These are phyloP conservation scores for Epinephelus coioides DNA, from an alignment of 2,797 vertebrate species.

Conservation along the genomic window DNA sequence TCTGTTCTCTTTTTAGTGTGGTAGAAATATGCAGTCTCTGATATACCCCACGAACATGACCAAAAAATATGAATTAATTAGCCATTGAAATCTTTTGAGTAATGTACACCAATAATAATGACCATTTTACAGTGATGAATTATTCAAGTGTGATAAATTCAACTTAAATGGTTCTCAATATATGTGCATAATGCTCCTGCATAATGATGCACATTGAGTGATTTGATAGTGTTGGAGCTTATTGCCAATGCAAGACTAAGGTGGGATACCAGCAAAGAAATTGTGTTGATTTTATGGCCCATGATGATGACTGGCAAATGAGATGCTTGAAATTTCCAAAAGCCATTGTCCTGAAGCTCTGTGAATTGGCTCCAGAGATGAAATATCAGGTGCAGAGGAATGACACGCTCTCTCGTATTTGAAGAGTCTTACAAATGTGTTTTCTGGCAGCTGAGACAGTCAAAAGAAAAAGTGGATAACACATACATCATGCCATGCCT, in stretches of 20 bases:
- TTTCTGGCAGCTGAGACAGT: slow-evolving; percentile 24
- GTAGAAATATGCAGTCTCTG: neutral
- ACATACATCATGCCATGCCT: neutral
- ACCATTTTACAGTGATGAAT: slow-evolving; percentile 47
- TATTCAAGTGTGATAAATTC: slow-evolving; percentile 57
- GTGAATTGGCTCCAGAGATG: slow-evolving; percentile 27
- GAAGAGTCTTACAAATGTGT: slow-evolving; percentile 28
- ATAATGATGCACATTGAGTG: slow-evolving; percentile 46
- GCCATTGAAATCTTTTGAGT: slow-evolving; percentile 35
- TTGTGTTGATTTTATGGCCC: slow-evolving; percentile 38
- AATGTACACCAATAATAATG: slow-evolving; percentile 43
- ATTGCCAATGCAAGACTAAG: slow-evolving; percentile 32
- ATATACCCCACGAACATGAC: slow-evolving; percentile 4
- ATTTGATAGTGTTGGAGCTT: slow-evolving; percentile 21
- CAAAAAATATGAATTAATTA: slow-evolving; percentile 32
- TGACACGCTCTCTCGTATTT: slow-evolving; percentile 1
- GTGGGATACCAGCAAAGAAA: slow-evolving; percentile 24
- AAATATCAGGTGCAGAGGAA: slow-evolving; percentile 36
- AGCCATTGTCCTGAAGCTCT: slow-evolving; percentile 34
- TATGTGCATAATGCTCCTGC: slow-evolving; percentile 35
- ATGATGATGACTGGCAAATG: slow-evolving; percentile 50
- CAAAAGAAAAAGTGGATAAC: slow-evolving; percentile 12
- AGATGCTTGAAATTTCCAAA: slow-evolving; percentile 37
- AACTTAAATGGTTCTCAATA: slow-evolving; percentile 48
- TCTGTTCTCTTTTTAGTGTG: neutral